Conservation (phyloP, 1,140 invertebrate species). For the Lepidurus arcticus region DNA sequence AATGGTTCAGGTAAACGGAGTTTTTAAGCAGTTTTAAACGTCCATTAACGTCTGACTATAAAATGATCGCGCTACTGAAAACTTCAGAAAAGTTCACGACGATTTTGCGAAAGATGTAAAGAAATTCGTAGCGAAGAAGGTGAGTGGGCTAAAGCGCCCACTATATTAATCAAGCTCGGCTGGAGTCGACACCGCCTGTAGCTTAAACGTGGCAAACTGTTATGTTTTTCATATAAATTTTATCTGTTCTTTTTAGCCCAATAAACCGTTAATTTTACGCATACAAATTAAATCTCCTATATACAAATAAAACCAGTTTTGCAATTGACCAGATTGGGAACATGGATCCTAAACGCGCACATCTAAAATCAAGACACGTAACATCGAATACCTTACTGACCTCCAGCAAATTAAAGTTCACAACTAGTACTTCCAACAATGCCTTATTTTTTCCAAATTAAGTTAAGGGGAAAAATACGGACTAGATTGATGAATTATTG, state of each 20-base stretch:
- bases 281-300: slow-evolving; percentile 4
- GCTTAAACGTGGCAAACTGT: background rate
- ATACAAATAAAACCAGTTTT: background rate
- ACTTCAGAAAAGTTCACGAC: slow-evolving; percentile 1
- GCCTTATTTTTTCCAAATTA: background rate
- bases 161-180: slow-evolving; percentile 13
- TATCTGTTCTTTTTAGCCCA: background rate
- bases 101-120: slow-evolving; percentile 13
- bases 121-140: background rate
- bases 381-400: background rate
- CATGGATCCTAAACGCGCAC: background rate
- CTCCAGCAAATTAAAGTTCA: background rate
- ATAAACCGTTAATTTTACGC: background rate
- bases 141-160: background rate
- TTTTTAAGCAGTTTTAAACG: background rate
- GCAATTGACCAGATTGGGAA: background rate
- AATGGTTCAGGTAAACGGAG: slow-evolving; percentile 27
- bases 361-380: background rate
- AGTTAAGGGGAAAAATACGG: background rate
- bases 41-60: slow-evolving; percentile 10
- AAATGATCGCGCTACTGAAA: slow-evolving; percentile 15
- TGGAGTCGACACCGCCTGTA: background rate
- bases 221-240: background rate
- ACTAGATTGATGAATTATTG: background rate
- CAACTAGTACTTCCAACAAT: background rate